Base-by-base conservation (phyloP, 2,113 vertebrate genomes). In the Xiphophorus hellerii region DNA sequence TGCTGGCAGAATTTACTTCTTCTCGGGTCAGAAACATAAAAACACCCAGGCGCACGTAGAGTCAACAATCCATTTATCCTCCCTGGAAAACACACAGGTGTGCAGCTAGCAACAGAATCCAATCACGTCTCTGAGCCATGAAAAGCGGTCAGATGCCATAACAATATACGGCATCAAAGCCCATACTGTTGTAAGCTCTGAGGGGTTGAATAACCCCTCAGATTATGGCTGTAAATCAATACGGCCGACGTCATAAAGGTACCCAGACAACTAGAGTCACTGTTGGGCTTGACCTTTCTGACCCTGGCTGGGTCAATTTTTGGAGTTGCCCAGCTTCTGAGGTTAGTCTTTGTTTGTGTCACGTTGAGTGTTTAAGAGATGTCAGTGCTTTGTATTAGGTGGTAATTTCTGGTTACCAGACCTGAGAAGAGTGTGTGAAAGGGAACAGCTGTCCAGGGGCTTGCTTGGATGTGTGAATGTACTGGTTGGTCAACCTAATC, bases 121-220 rank as follows among this genome's bases (percentile, higher is more conserved):
- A 90, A 88, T 90, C 88, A 88, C 84, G 84, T 85, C 77, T 72
- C 31, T 11, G 4, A 77, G 73, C 70, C 68, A 4, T 44, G 82
- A 77, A 91, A 90, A 82, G 80, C 62, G 84, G 82, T 91, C 83
- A 85, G 83, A 90, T 89, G 92, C 86, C 84, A 90, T 84, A 88
- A 91, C 88, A 84, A 87, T 91, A 90, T 88, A 90, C 33, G 76
- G 81, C 92, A 93, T 91, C 90, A 92, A 92, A 92, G 92, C 78
- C 62, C 48, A 73, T 54, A 54, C 4, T 78, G 85, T 83, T 77
- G 90, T 91, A 83, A 92, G 60, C 86, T 84, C 77, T 62, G 30
- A 69, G 83, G 88, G 76, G 73, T 86, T 90, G 90, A 90, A 83
- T 91, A 87, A 89, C 90, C 81, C 58, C 80, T 81, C 76, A 91